phyloP scores from a whole-genome alignment of 2,113 vertebrate genomes.

The Ornithorhynchus anatinus region DNA sequence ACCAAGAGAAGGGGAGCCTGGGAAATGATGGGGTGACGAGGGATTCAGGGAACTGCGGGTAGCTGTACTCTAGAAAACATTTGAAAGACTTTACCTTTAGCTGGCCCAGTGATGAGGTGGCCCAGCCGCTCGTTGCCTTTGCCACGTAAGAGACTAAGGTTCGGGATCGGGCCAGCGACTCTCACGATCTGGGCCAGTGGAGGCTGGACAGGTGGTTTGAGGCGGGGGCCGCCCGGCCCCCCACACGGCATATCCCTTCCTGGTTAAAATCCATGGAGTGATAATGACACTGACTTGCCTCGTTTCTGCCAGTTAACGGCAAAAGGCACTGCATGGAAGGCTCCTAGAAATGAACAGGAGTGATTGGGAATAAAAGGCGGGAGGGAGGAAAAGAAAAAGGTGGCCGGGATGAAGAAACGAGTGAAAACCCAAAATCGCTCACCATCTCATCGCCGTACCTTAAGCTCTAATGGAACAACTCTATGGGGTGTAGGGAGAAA shows the following conservation, averaged over 20 bases:
- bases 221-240: conserved; percentile 70
- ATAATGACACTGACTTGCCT: conserved; percentile 70
- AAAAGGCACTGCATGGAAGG: conserved; percentile 69
- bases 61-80: conserved; percentile 64
- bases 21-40: conserved; percentile 22
- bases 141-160: conserved; percentile 72
- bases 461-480: conserved; percentile 49
- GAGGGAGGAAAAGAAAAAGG: conserved; percentile 37
- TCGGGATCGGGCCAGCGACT: conserved; percentile 69
- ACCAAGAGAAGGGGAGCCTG: neutral
- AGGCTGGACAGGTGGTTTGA: conserved; percentile 72
- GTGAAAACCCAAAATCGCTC: conserved; percentile 58
- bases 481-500: too few relatives aligned
- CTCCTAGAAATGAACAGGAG: conserved; percentile 73
- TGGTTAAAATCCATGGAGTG: conserved; percentile 72
- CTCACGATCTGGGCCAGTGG: conserved; percentile 64
- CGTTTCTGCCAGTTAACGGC: conserved; percentile 69
- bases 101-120: conserved; percentile 67
- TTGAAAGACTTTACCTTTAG: conserved; percentile 71
- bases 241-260: conserved; percentile 74
- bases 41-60: conserved; percentile 12
- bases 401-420: conserved; percentile 70
- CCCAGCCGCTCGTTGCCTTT: conserved; percentile 59
- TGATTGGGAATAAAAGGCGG: conserved; percentile 66
- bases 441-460: conserved; percentile 53